Conservation (phyloP, 2,797 vertebrate species). For the Apogon hyalosoma region DNA sequence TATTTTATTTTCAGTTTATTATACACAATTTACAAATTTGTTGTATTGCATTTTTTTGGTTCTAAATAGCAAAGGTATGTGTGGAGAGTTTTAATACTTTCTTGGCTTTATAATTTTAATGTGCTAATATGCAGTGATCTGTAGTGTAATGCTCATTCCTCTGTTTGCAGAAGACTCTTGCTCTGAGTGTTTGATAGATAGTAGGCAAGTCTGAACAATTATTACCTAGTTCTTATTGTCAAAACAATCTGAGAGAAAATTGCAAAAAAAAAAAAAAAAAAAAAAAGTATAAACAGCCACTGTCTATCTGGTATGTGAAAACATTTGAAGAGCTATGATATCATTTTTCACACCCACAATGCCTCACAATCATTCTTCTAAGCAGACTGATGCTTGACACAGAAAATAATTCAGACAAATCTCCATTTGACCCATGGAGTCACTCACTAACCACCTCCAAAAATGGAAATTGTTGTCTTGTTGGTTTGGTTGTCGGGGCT, state of each 20-base stretch:
- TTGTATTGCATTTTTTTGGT: no score
- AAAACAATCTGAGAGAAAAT: conserved; percentile 12
- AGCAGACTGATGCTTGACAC: conserved; percentile 23
- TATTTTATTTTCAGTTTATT: background rate
- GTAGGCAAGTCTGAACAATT: conserved; percentile 12
- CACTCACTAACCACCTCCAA: conserved; percentile 60
- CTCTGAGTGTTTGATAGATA: conserved; percentile 23
- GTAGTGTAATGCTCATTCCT: conserved; percentile 11
- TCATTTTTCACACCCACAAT: conserved; percentile 19
- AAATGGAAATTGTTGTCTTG: conserved; percentile 66
- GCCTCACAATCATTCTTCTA: conserved; percentile 23
- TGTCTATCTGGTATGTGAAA: background rate
- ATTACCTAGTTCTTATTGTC: conserved; percentile 1
- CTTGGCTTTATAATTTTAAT: background rate
- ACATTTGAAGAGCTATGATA: background rate
- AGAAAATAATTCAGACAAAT: conserved; percentile 30
- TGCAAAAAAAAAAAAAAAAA: conserved; percentile 11
- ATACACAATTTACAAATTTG: no score
- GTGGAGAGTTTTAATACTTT: background rate
- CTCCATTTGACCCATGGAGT: conserved; percentile 48
- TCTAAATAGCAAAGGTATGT: no score
- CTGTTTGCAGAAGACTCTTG: conserved; percentile 17
- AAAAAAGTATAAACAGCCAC: background rate
- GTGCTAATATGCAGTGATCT: background rate
- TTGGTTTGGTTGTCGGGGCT: conserved; percentile 47